phyloP scores from a whole-genome alignment of 2,888 invertebrate genomes.

The Drosophila pseudotalamancana region DNA sequence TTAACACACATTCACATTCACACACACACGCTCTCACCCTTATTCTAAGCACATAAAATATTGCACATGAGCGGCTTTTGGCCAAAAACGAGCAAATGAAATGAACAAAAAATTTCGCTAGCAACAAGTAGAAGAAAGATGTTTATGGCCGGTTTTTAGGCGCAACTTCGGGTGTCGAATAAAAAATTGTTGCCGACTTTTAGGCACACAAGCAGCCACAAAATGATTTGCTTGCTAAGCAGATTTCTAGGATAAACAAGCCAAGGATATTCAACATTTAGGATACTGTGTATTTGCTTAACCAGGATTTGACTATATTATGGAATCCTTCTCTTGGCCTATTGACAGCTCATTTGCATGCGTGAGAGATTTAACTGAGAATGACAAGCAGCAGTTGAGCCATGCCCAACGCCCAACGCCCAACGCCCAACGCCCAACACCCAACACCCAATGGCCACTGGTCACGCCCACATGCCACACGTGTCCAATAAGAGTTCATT shows the following conservation, averaged over 20 bases:
- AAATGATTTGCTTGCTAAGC: slow-evolving; percentile 59
- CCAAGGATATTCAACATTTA: not conserved
- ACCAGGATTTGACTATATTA: slow-evolving; percentile 1
- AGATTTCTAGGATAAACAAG: not conserved
- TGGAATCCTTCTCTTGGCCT: not conserved
- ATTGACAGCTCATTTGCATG: slow-evolving; percentile 27
- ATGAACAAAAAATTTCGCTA: slow-evolving; percentile 9
- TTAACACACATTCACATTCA: not conserved
- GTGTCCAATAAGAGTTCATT: slow-evolving; percentile 39
- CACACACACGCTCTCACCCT: not conserved
- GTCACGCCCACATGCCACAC: slow-evolving; percentile 1
- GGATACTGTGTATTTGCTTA: slow-evolving; percentile 12
- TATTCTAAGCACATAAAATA: slow-evolving; percentile 57
- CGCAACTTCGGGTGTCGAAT: slow-evolving; percentile 36
- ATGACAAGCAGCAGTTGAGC: slow-evolving; percentile 10
- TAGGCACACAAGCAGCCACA: slow-evolving; percentile 39
- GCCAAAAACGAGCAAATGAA: slow-evolving; percentile 25
- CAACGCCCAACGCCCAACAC: too few relatives aligned
- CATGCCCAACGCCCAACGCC: slow-evolving; percentile 14
- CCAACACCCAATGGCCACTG: too few relatives aligned
- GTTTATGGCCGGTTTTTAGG: slow-evolving; percentile 41
- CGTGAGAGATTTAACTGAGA: not conserved
- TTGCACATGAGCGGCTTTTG: slow-evolving; percentile 62
- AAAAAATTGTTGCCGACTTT: slow-evolving; percentile 64
- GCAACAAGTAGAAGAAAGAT: slow-evolving; percentile 60